Evolutionary conservation across 2,888 invertebrate genomes (phyloP).

Genomic region (Argynnis bischoffii): DNA sequence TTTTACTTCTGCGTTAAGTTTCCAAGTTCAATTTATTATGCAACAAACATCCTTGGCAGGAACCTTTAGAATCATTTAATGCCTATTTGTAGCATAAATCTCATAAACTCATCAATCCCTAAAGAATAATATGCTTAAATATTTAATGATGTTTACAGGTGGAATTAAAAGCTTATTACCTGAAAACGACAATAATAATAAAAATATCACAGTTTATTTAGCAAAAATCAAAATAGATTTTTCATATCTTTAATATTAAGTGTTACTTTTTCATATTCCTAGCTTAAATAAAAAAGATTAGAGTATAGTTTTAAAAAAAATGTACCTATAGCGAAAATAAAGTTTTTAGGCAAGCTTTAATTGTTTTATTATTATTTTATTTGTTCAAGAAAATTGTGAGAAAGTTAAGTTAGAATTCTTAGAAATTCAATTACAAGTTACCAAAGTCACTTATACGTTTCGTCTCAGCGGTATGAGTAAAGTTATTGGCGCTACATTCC

Average conservation of each 20-base stretch:
- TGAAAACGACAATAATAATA: no score
- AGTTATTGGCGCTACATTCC: constrained; percentile 20
- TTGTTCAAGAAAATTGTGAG: constrained; percentile 5
- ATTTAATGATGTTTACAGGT: neutral
- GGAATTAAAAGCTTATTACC: neutral
- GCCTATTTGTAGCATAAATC: constrained; percentile 7
- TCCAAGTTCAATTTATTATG: neutral
- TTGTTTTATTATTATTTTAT: constrained; percentile 12
- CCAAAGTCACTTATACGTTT: constrained; percentile 19
- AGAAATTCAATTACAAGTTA: constrained; percentile 28
- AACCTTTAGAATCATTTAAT: constrained; percentile 1
- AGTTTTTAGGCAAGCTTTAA: neutral
- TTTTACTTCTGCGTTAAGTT: neutral
- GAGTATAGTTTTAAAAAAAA: no score
- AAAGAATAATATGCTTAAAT: constrained; percentile 10
- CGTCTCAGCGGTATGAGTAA: constrained; percentile 14
- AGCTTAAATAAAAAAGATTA: no score
- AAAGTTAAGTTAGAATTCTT: constrained; percentile 24
- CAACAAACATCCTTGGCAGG: neutral
- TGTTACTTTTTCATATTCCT: no score
- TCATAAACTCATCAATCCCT: constrained; percentile 11
- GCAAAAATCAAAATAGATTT: neutral
- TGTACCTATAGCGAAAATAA: no score
- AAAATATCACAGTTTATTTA: neutral
- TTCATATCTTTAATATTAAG: no score